phyloP scores from a whole-genome alignment of 1,140 invertebrate genomes.

The Leptonema lineaticorne region DNA sequence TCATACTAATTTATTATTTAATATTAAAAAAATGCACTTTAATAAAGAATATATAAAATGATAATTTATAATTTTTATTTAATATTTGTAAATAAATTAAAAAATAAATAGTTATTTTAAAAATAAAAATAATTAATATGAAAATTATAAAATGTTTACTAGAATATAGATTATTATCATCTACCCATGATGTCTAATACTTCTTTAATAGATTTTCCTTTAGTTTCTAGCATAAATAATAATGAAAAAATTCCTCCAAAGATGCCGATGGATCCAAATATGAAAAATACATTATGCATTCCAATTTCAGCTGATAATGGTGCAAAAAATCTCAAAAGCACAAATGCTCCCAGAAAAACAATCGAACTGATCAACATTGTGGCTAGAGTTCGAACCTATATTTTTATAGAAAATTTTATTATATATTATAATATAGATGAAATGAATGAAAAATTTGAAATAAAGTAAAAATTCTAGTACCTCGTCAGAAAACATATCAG shows the following conservation, averaged over 20 bases:
- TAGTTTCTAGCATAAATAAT: background rate
- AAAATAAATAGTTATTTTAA: background rate
- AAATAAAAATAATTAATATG: background rate
- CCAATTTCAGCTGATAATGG: background rate
- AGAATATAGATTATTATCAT: background rate
- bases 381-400: conserved; percentile 10
- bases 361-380: background rate
- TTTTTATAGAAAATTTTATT: too few species aligned
- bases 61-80: too few species aligned
- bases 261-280: background rate
- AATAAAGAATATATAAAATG: too few species aligned
- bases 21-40: too few species aligned
- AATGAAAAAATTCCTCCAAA: background rate
- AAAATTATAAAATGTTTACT: background rate
- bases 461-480: too few species aligned
- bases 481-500: conserved; percentile 49
- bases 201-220: conserved; percentile 4
- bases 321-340: conserved; percentile 3
- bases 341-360: background rate
- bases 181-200: background rate
- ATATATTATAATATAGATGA: too few species aligned
- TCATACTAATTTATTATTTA: too few species aligned
- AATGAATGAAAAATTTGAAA: too few species aligned
- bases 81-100: background rate
- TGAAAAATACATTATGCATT: background rate